A percentile compares a stretch with the other conserved stretches of the same genome.
These are phyloP conservation scores for Myotis planiceps DNA, from an alignment of 2,797 vertebrate genomes.

Conservation along the genomic window DNA sequence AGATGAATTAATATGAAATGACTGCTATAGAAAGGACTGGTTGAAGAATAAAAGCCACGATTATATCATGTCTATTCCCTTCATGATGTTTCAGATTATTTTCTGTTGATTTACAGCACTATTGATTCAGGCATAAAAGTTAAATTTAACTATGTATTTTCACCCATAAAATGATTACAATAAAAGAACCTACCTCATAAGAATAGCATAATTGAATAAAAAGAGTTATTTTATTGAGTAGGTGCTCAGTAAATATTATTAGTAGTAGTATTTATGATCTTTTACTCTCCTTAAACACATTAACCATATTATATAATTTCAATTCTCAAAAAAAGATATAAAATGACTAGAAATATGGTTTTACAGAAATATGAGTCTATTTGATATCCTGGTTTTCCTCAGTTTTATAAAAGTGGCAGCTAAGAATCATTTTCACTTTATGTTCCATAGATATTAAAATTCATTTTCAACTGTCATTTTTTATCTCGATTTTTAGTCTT, in stretches of 20 bases:
- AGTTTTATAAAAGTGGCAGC: background rate
- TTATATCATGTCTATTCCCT: background rate
- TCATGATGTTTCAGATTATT: background rate
- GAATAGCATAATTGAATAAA: background rate
- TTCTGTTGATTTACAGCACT: background rate
- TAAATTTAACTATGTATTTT: background rate
- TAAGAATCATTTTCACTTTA: background rate
- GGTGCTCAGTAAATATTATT: background rate
- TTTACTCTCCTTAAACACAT: background rate
- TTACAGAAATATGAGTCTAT: background rate
- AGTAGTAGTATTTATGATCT: background rate
- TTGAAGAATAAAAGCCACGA: background rate
- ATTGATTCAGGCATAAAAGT: background rate
- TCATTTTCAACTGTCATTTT: background rate
- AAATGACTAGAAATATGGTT: background rate
- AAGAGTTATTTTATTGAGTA: background rate
- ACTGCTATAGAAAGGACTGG: background rate
- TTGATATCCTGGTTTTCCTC: background rate
- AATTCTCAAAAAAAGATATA: background rate
- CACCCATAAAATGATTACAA: background rate
- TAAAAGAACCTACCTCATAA: background rate
- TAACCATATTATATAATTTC: background rate
- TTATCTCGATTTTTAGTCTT: background rate
- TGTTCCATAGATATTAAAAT: background rate
- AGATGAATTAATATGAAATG: background rate